phyloP scores from a whole-genome alignment of 2,113 vertebrate species.

The Glaucomys volans region DNA sequence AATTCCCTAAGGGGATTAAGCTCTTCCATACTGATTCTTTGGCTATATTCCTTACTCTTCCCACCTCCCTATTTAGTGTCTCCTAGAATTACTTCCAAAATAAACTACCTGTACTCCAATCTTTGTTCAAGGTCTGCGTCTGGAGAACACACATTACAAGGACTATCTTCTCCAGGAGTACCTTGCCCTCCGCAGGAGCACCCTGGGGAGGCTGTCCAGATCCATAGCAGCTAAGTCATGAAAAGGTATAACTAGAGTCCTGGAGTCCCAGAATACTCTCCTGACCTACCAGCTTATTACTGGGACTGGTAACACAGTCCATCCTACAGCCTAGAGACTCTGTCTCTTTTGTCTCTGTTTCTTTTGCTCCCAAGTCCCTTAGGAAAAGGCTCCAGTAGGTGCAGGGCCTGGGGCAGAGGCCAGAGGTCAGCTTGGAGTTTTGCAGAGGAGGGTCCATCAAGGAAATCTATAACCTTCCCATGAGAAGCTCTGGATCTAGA shows the following conservation, averaged over 20 bases:
- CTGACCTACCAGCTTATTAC: neutral
- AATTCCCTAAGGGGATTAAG: neutral
- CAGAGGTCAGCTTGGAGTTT: neutral
- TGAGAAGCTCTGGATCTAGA: neutral
- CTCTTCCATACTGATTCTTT: neutral
- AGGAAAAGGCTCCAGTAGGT: neutral
- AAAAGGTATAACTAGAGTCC: neutral
- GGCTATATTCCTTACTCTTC: neutral
- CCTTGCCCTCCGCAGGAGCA: neutral
- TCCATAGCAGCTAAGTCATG: neutral
- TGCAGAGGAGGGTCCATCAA: neutral
- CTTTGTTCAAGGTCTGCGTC: neutral
- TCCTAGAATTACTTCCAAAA: slow-evolving; percentile 47
- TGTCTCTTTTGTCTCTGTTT: neutral
- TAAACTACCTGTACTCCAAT: neutral
- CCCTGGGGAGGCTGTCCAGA: neutral
- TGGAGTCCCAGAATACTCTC: neutral
- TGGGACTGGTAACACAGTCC: neutral
- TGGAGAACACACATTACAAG: neutral
- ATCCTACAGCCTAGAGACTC: neutral
- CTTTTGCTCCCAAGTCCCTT: neutral
- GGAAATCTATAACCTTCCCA: neutral
- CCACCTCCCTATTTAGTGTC: neutral
- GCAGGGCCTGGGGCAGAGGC: neutral
- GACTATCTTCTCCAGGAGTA: neutral